phyloP scores from a whole-genome alignment of 2,113 vertebrate genomes.

The Trinectes maculatus region DNA sequence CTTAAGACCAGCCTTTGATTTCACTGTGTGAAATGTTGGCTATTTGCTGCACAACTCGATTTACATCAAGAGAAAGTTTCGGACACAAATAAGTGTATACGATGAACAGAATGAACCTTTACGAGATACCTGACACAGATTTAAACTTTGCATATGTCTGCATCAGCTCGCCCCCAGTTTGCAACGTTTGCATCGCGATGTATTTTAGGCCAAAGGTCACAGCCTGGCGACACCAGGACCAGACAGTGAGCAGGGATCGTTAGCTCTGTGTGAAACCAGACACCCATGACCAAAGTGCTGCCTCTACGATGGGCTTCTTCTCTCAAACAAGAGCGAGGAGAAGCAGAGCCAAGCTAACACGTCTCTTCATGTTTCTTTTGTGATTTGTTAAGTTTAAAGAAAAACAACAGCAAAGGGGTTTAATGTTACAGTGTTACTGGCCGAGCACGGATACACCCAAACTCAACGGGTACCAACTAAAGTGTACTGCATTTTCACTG shows the following conservation, averaged over 20 bases:
- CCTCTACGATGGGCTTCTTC: slow-evolving; percentile 1
- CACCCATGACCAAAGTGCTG: slow-evolving; percentile 36
- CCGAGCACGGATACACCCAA: background rate
- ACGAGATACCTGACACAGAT: background rate
- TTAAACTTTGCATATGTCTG: background rate
- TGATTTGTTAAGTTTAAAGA: background rate
- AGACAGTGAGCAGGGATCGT: slow-evolving; percentile 39
- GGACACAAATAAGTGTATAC: background rate
- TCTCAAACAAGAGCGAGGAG: background rate
- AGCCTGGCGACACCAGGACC: slow-evolving; percentile 55
- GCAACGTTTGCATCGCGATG: slow-evolving; percentile 9
- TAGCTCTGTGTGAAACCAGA: slow-evolving; percentile 59
- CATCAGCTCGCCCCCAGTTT: slow-evolving; percentile 15
- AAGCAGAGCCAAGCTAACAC: background rate
- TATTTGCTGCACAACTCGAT: background rate
- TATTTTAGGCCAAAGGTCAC: slow-evolving; percentile 60
- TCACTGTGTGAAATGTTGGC: background rate
- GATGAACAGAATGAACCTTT: background rate
- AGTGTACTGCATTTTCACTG: slow-evolving; percentile 32
- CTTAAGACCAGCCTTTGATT: slow-evolving; percentile 3
- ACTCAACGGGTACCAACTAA: background rate
- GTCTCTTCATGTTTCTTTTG: background rate
- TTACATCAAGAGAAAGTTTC: too few species aligned
- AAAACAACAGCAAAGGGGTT: background rate
- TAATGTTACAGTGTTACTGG: background rate